Evolutionary conservation across 2,888 invertebrate species (phyloP).

Genomic region (Germaria angustata): DNA sequence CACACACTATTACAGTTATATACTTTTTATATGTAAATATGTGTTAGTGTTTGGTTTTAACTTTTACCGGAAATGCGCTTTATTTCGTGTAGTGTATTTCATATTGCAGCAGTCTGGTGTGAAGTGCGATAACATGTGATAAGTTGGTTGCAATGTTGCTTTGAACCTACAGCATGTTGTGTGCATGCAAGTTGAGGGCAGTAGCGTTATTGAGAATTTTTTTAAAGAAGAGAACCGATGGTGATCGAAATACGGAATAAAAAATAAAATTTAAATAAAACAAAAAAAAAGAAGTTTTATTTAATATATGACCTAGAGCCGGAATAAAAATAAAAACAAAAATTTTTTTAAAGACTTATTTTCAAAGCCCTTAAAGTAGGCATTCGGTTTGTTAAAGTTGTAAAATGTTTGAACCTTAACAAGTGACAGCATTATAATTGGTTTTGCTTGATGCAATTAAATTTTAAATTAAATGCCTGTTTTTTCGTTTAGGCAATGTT

Average conservation of each 20-base stretch:
- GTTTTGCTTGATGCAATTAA: no score
- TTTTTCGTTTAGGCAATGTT: no score
- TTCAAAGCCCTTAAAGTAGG: slow-evolving; percentile 25
- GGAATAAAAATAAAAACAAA: no score
- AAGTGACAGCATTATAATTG: no score
- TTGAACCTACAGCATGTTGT: background rate
- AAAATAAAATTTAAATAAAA: no score
- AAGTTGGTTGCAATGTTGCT: background rate
- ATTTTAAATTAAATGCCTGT: no score
- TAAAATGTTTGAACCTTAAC: background rate
- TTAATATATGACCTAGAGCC: no score
- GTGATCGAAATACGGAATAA: no score
- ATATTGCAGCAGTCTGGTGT: background rate
- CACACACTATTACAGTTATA: background rate
- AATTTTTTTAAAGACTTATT: background rate
- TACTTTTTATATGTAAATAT: background rate
- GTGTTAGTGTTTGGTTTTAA: background rate
- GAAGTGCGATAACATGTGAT: background rate
- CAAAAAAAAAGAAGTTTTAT: no score
- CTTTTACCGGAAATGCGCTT: slow-evolving; percentile 49
- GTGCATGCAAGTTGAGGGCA: slow-evolving; percentile 3
- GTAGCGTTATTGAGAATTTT: slow-evolving; percentile 7
- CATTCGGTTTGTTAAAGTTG: background rate
- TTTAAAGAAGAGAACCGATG: no score
- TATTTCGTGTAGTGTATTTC: background rate